Evolutionary conservation across 2,113 vertebrate species (phyloP), one percentile per base, ranked within the genome.

Genomic region (Puntigrus tetrazona): DNA sequence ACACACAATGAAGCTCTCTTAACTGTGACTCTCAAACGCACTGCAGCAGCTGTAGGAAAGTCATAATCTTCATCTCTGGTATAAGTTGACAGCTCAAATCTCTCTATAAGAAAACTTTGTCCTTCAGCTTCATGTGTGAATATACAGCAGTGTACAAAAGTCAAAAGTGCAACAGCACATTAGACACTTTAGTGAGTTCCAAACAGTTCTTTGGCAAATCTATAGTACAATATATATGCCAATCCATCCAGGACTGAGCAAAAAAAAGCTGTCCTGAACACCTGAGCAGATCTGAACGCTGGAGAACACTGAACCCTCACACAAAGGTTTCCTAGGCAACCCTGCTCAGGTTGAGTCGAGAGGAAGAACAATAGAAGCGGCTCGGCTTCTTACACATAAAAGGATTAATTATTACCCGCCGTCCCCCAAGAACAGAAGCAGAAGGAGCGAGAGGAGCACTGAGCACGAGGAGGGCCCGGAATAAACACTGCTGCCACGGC

Each of bases 311-410:
- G 79, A 82, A 41, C 47, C 22, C 20, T 8, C 52, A 80, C 45
- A 84, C 45, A 63, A 73, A 83, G 78, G 89, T 88, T 89, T 83
- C 86, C 89, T 84, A 84, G 89, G 89, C 78, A 87, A 89, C 89
- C 75, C 76, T 18, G 7, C 77, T 84, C 73, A 86, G 87, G 87
- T 76, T 82, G 84, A 75, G 47, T 83, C 59, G 73, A 78, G 55
- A 78, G 78, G 22, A 83, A 43, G 79, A 83, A 87, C 72, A 86
- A 82, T 75, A 84, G 79, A 78, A 67, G 29, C 57, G 61, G 52
- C 5, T 78, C 9, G 25, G 59, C 43, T 88, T 82, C 86, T 87
- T 87, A 86, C 36, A 85, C 81, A 87, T 77, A 74, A 87, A 86
- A 41, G 38, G 79, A 84, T 78, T 75, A 74, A 81, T 86, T 74